phyloP scores from a whole-genome alignment of 2,888 invertebrate genomes.

The Latrodectus elegans region DNA sequence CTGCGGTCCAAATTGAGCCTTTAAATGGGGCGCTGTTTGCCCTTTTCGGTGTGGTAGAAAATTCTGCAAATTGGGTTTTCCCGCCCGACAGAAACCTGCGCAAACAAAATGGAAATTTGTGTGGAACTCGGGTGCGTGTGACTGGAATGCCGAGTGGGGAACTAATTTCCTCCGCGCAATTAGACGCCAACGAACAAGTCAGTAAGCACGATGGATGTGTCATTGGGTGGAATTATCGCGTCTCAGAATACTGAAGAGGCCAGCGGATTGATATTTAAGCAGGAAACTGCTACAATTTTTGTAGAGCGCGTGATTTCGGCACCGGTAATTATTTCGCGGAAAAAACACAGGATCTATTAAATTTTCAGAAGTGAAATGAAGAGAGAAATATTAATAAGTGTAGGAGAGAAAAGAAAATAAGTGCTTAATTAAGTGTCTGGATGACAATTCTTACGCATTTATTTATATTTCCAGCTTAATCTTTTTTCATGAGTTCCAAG shows the following conservation, averaged over 20 bases:
- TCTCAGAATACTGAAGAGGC: constrained; percentile 16
- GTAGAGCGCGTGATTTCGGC: too few species aligned
- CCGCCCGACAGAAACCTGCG: constrained; percentile 24
- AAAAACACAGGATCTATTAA: too few species aligned
- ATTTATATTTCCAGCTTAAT: too few species aligned
- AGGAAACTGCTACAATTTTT: too few species aligned
- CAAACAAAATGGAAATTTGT: constrained; percentile 63
- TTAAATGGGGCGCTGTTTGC: constrained; percentile 20
- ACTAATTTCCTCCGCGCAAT: constrained; percentile 63
- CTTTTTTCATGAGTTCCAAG: too few species aligned
- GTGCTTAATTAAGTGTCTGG: too few species aligned
- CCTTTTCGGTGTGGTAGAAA: constrained; percentile 5
- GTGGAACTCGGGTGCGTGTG: constrained; percentile 35
- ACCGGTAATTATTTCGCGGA: too few species aligned
- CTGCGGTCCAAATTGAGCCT: constrained; percentile 18
- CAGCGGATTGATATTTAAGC: not conserved
- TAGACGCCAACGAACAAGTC: constrained; percentile 33
- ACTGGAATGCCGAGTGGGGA: constrained; percentile 51
- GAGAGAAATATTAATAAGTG: too few species aligned
- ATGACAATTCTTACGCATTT: too few species aligned
- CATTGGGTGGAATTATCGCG: constrained; percentile 38
- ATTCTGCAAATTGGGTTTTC: constrained; percentile 38
- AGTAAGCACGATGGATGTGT: constrained; percentile 44
- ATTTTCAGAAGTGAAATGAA: too few species aligned
- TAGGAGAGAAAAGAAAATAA: too few species aligned